These are phyloP conservation scores for Drosophila guanche DNA, from an alignment of 1,140 invertebrate species.

Conservation along the genomic window DNA sequence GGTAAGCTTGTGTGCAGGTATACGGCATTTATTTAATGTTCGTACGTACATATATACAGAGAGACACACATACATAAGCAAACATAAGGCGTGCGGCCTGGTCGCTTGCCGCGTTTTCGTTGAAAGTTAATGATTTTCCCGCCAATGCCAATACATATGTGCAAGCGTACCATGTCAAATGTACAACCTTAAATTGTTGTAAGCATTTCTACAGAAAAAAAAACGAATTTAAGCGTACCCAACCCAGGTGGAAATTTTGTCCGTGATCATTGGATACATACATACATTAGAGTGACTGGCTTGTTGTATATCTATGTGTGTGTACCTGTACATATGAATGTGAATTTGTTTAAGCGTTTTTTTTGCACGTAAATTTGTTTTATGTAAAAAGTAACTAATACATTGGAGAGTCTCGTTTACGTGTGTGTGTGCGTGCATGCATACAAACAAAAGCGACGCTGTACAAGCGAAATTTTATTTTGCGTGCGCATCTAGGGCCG, in stretches of 20 bases:
- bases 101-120: constrained; percentile 34
- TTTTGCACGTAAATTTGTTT: constrained; percentile 32
- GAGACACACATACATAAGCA: constrained; percentile 9
- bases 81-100: constrained; percentile 7
- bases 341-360: constrained; percentile 19
- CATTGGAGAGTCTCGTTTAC: constrained; percentile 17
- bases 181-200: too few species aligned
- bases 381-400: constrained; percentile 46
- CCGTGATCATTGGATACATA: constrained; percentile 32
- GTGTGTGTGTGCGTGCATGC: constrained; percentile 29
- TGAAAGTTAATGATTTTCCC: constrained; percentile 46
- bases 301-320: constrained; percentile 10
- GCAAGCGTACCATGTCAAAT: not conserved
- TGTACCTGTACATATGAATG: constrained; percentile 8
- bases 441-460: constrained; percentile 56
- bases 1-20: constrained; percentile 72
- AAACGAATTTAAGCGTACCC: too few species aligned
- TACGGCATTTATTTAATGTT: constrained; percentile 31
- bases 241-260: constrained; percentile 38
- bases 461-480: constrained; percentile 68
- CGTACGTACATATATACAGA: constrained; percentile 24
- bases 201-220: too few species aligned
- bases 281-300: constrained; percentile 17
- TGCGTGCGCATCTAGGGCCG: constrained; percentile 76
- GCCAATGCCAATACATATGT: constrained; percentile 57